A percentile compares a stretch with the other conserved stretches of the same genome.
phyloP scores from a whole-genome alignment of 2,888 invertebrate genomes.

The Drosophila rellima region DNA sequence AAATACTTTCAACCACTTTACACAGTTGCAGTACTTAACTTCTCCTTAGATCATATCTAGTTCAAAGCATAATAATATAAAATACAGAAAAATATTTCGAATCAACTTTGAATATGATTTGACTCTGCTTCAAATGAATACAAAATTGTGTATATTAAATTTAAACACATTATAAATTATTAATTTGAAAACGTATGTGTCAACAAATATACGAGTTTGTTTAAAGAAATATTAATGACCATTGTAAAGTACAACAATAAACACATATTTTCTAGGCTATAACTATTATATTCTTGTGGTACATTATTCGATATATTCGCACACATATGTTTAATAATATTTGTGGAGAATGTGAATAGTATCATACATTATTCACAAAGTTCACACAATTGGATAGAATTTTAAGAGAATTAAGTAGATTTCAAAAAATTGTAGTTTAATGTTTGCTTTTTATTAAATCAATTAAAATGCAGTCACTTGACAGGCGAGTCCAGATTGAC shows the following conservation, averaged over 20 bases:
- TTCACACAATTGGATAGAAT: not conserved
- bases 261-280: slow-evolving; percentile 8
- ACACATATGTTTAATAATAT: not conserved
- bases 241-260: not conserved
- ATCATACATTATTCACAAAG: not conserved
- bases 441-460: not conserved
- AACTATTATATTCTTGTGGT: not conserved
- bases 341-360: not conserved
- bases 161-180: not conserved
- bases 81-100: not conserved
- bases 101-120: too few species aligned
- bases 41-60: too few species aligned
- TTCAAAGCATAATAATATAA: too few species aligned
- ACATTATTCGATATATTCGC: not conserved
- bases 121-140: too few species aligned
- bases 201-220: not conserved
- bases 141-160: not conserved
- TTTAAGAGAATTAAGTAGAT: not conserved
- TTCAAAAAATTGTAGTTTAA: not conserved
- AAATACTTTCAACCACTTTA: too few species aligned
- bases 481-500: not conserved
- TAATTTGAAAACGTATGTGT: not conserved
- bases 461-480: not conserved
- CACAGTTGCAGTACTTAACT: too few species aligned
- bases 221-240: not conserved